Conservation (phyloP, 2,797 vertebrate species). For the Sebastes trivittatus region DNA sequence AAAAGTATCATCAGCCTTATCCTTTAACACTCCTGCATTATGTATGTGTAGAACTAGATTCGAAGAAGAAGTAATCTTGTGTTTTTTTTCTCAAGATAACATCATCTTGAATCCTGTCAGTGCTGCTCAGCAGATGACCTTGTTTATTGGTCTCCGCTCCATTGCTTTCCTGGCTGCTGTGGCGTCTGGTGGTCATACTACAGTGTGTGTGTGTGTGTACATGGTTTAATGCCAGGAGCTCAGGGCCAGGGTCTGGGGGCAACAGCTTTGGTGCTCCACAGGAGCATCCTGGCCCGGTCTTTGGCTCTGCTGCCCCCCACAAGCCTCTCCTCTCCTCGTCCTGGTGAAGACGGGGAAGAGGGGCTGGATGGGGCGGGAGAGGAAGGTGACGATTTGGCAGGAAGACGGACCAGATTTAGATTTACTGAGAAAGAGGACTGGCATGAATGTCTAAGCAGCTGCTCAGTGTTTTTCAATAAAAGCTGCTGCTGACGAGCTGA, state of each 20-base stretch:
- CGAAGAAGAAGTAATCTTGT: background rate
- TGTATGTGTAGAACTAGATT: background rate
- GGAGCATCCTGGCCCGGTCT: slow-evolving; percentile 70
- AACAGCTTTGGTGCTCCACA: slow-evolving; percentile 75
- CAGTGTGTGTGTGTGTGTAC: background rate
- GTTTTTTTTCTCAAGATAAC: background rate
- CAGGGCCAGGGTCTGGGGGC: slow-evolving; percentile 44
- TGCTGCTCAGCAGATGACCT: slow-evolving; percentile 48
- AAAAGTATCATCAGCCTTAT: background rate
- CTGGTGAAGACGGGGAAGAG: slow-evolving; percentile 20
- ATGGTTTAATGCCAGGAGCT: slow-evolving; percentile 58
- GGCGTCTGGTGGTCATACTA: slow-evolving; percentile 44
- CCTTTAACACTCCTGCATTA: background rate
- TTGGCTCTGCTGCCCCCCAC: slow-evolving; percentile 47
- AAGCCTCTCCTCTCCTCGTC: slow-evolving; percentile 22
- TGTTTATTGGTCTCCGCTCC: slow-evolving; percentile 49
- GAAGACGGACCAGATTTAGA: slow-evolving; percentile 61
- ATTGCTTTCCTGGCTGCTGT: slow-evolving; percentile 52
- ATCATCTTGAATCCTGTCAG: slow-evolving; percentile 10
- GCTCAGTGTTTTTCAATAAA: slow-evolving; percentile 49
- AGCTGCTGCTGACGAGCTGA: slow-evolving; percentile 13
- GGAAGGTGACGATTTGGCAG: slow-evolving; percentile 67
- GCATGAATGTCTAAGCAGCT: slow-evolving; percentile 62
- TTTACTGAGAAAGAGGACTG: slow-evolving; percentile 57
- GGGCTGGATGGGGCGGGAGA: slow-evolving; percentile 14